Evolutionary conservation across 1,140 invertebrate genomes (phyloP).

Genomic region (Lepidurus apus): DNA sequence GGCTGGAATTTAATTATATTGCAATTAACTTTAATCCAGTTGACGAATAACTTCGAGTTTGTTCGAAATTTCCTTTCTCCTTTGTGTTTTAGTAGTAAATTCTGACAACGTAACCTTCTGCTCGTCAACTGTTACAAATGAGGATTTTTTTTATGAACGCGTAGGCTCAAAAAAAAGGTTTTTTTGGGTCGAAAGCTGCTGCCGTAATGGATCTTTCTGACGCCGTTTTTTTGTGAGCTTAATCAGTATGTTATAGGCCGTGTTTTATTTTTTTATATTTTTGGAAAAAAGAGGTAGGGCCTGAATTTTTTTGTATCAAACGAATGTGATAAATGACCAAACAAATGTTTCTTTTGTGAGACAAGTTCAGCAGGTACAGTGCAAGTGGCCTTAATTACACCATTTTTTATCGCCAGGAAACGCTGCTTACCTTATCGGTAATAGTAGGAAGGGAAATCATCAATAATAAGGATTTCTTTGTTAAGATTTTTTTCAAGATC

Average conservation of each 20-base stretch:
- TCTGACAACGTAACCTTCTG: neutral
- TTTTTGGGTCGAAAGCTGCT: neutral
- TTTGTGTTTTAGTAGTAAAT: too few relatives aligned
- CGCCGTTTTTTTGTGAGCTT: neutral
- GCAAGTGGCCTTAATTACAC: conserved; percentile 10
- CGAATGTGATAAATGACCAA: conserved; percentile 12
- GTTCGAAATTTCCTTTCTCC: too few relatives aligned
- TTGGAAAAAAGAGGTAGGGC: neutral
- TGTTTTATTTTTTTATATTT: neutral
- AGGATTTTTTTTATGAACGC: neutral
- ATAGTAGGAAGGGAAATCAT: conserved; percentile 6
- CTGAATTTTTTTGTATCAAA: neutral
- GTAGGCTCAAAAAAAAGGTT: neutral
- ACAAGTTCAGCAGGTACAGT: neutral
- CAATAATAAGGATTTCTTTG: conserved; percentile 1
- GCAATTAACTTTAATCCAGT: too few relatives aligned
- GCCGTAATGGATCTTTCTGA: neutral
- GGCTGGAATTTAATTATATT: too few relatives aligned
- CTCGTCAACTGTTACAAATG: conserved; percentile 5
- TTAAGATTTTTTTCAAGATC: neutral
- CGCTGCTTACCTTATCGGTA: neutral
- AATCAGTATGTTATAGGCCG: neutral
- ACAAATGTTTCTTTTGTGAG: neutral
- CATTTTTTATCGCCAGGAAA: conserved; percentile 14
- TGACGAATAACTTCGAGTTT: too few relatives aligned